Percentiles rank a stretch among this genome's conserved stretches.
These are phyloP conservation scores for Mayetiola destructor DNA, from an alignment of 2,888 invertebrate species.

Conservation along the genomic window DNA sequence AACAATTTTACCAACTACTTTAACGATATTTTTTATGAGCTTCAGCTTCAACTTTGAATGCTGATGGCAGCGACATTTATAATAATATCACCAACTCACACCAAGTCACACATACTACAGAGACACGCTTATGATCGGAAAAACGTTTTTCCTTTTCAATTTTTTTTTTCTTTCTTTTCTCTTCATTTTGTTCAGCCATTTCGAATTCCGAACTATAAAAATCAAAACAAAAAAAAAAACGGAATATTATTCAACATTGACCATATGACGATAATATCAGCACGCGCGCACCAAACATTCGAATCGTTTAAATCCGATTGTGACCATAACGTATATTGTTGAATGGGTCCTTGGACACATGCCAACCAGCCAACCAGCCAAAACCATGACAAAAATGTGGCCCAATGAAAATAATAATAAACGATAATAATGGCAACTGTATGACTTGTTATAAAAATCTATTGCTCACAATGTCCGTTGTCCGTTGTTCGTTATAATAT, in stretches of 20 bases:
- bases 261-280: too few relatives aligned
- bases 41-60: slow-evolving; percentile 5
- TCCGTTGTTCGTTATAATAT: too few relatives aligned
- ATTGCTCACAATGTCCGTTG: background rate
- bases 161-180: background rate
- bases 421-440: too few relatives aligned
- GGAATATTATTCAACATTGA: too few relatives aligned
- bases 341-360: slow-evolving; percentile 7
- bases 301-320: background rate
- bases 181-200: background rate
- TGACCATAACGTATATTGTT: slow-evolving; percentile 12
- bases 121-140: too few relatives aligned
- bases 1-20: too few relatives aligned
- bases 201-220: too few relatives aligned
- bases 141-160: too few relatives aligned
- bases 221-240: too few relatives aligned
- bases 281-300: too few relatives aligned
- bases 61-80: slow-evolving; percentile 11
- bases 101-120: too few relatives aligned
- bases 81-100: slow-evolving; percentile 7
- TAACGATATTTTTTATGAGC: too few relatives aligned
- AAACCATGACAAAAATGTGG: slow-evolving; percentile 10
- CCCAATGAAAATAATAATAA: slow-evolving; percentile 1
- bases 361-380: background rate
- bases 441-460: slow-evolving; percentile 5